Conservation (phyloP, 2,888 invertebrate genomes). For the Cephus rjabovi region DNA sequence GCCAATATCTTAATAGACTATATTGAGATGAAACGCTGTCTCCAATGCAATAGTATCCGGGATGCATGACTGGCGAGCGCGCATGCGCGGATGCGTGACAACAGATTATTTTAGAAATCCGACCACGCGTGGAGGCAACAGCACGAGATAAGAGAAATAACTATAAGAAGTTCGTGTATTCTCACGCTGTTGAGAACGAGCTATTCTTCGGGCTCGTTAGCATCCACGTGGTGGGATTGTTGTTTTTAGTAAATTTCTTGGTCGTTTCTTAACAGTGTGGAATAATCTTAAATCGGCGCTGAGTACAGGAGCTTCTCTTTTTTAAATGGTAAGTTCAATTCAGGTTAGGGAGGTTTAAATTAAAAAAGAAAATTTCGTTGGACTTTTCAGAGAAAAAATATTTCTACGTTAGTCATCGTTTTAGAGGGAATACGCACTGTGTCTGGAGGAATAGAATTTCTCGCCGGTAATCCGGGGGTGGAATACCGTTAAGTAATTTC, state of each 20-base stretch:
- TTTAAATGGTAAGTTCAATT: not conserved
- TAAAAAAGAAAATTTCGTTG: not conserved
- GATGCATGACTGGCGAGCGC: not conserved
- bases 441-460: not conserved
- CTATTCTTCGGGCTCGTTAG: not conserved
- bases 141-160: not conserved
- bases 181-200: not conserved
- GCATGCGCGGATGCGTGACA: not conserved
- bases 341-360: not conserved
- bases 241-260: not conserved
- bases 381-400: not conserved
- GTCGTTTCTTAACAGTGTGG: not conserved
- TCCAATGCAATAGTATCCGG: not conserved
- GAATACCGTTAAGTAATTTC: not conserved
- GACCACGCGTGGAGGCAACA: not conserved
- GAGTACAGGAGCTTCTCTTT: not conserved
- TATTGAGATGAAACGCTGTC: not conserved
- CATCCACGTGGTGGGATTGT: not conserved
- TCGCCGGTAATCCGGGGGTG: not conserved
- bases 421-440: not conserved
- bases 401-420: not conserved
- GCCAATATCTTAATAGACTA: constrained; percentile 1
- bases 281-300: not conserved
- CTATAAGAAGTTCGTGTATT: not conserved
- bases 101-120: constrained; percentile 4